Percentiles rank a stretch among this genome's conserved stretches.
phyloP scores from a whole-genome alignment of 1,140 invertebrate species.

The Eciton burchellii region DNA sequence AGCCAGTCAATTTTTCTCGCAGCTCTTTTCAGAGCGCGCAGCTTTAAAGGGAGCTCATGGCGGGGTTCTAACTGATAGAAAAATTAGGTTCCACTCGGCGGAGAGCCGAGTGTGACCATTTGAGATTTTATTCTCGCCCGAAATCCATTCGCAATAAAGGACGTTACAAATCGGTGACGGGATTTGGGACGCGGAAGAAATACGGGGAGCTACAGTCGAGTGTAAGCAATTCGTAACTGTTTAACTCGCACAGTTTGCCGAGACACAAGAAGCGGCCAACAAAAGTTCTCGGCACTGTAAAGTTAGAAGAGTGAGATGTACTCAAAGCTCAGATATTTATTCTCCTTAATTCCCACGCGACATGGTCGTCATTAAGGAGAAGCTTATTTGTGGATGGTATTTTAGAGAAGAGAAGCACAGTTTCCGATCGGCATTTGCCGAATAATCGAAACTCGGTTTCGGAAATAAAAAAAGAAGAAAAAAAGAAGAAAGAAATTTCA shows the following conservation, averaged over 20 bases:
- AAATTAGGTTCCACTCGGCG: slow-evolving; percentile 34
- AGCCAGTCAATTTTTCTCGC: slow-evolving; percentile 32
- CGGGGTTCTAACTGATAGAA: slow-evolving; percentile 38
- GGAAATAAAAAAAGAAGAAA: too few relatives aligned
- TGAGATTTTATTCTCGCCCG: slow-evolving; percentile 49
- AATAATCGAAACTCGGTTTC: slow-evolving; percentile 45
- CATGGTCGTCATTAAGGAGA: slow-evolving; percentile 24
- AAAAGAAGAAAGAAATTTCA: slow-evolving; percentile 6
- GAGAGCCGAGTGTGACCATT: slow-evolving; percentile 19
- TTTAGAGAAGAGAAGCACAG: background rate
- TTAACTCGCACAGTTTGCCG: slow-evolving; percentile 51
- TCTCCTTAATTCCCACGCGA: slow-evolving; percentile 44
- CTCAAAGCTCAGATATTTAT: slow-evolving; percentile 27
- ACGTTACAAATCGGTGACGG: slow-evolving; percentile 41
- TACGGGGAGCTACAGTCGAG: slow-evolving; percentile 22
- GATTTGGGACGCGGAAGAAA: slow-evolving; percentile 50
- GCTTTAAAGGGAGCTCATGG: slow-evolving; percentile 29
- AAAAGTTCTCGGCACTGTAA: slow-evolving; percentile 31
- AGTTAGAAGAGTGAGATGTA: slow-evolving; percentile 30
- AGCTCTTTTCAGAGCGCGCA: background rate
- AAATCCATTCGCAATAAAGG: slow-evolving; percentile 53
- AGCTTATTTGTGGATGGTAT: slow-evolving; percentile 11
- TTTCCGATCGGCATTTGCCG: background rate
- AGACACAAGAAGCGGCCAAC: slow-evolving; percentile 49
- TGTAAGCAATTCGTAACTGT: slow-evolving; percentile 56